phyloP scores from a whole-genome alignment of 2,113 vertebrate genomes.

The Chitala chitala region DNA sequence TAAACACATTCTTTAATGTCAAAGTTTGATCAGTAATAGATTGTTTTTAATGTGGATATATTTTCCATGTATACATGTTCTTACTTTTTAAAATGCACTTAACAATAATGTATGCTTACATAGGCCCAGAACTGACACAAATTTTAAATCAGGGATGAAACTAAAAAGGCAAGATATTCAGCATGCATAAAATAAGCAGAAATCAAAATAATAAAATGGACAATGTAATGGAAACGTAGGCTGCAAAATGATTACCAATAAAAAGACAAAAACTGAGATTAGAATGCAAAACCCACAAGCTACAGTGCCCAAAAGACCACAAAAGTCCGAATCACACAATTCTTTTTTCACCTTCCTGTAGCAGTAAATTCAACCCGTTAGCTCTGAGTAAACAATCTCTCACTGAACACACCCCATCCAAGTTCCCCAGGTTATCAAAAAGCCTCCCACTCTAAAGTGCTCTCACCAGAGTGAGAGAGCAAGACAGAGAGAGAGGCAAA shows the following conservation, averaged over 20 bases:
- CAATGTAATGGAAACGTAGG: neutral
- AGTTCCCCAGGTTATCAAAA: conserved; percentile 1
- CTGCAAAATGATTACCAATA: neutral
- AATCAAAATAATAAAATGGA: neutral
- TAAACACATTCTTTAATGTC: no score
- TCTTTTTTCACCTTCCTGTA: neutral
- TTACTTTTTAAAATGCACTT: no score
- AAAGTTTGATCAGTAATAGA: no score
- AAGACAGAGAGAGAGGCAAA: neutral
- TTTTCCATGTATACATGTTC: no score
- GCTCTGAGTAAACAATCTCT: neutral
- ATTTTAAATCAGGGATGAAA: neutral
- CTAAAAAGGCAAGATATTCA: no score
- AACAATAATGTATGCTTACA: no score
- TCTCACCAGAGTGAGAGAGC: neutral
- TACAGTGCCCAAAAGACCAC: neutral
- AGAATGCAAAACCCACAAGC: neutral
- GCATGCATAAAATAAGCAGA: neutral
- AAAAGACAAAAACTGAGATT: neutral
- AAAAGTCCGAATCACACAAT: neutral
- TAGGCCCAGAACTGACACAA: neutral
- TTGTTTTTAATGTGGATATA: no score
- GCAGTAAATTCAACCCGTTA: neutral
- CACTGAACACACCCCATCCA: neutral
- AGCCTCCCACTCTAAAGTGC: neutral